Conservation (phyloP, 1,140 invertebrate genomes). For the Drosophila lacertosa region DNA sequence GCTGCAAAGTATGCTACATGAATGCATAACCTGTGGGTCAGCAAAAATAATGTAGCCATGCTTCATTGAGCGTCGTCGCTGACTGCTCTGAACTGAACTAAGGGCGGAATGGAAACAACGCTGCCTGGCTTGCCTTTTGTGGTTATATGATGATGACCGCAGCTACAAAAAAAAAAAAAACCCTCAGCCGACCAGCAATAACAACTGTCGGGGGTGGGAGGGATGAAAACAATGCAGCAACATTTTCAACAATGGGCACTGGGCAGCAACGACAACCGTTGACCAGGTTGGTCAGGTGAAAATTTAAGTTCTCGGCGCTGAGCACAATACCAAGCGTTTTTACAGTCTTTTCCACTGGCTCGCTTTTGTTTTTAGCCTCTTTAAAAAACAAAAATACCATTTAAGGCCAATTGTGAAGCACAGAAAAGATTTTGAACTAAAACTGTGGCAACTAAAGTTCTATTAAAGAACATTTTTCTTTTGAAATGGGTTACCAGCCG, state of each 20-base stretch:
- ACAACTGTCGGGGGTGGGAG: neutral
- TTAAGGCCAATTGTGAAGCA: conserved; percentile 28
- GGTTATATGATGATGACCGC: conserved; percentile 48
- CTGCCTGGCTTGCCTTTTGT: conserved; percentile 45
- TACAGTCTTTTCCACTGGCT: neutral
- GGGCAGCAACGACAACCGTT: conserved; percentile 41
- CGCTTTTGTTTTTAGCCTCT: conserved; percentile 12
- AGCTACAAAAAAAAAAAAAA: conserved; percentile 50
- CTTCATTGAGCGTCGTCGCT: conserved; percentile 40
- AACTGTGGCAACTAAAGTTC: neutral
- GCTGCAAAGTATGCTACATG: conserved; percentile 59
- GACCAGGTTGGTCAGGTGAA: conserved; percentile 42
- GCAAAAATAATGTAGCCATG: conserved; percentile 52
- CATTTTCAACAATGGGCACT: conserved; percentile 40
- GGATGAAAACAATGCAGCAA: conserved; percentile 42
- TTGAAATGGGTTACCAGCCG: too few relatives aligned
- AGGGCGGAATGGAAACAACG: neutral
- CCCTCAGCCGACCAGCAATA: conserved; percentile 27
- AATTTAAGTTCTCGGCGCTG: conserved; percentile 35
- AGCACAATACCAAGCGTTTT: conserved; percentile 5
- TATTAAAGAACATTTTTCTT: too few relatives aligned
- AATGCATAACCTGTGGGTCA: conserved; percentile 56
- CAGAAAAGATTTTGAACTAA: neutral
- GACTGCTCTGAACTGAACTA: conserved; percentile 1
- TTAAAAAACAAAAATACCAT: neutral